phyloP scores from a whole-genome alignment of 2,797 vertebrate genomes.

The Enteromius thamalakanensis region DNA sequence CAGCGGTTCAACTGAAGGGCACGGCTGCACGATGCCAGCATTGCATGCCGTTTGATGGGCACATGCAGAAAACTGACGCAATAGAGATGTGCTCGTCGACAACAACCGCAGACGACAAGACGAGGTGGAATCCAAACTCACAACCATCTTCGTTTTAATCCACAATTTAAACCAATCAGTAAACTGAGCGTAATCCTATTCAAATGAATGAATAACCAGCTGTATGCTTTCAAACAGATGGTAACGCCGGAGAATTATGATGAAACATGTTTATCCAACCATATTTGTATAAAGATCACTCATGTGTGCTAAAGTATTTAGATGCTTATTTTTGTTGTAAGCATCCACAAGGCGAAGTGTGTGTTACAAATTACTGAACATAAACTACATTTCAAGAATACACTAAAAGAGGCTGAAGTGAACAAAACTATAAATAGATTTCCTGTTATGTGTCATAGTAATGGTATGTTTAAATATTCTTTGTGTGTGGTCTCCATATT shows the following conservation, averaged over 20 bases:
- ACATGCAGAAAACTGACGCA: conserved; percentile 14
- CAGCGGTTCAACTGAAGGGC: conserved; percentile 12
- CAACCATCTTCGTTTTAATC: background rate
- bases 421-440: conserved; percentile 31
- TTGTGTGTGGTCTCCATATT: conserved; percentile 39
- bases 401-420: conserved; percentile 21
- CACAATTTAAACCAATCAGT: conserved; percentile 7
- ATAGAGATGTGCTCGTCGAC: conserved; percentile 9
- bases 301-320: conserved; percentile 33
- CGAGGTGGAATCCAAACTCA: background rate
- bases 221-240: conserved; percentile 33
- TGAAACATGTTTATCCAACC: conserved; percentile 18
- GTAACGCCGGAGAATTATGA: conserved; percentile 14
- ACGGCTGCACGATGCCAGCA: conserved; percentile 9
- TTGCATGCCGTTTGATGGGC: background rate
- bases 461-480: conserved; percentile 42
- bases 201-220: conserved; percentile 13
- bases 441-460: conserved; percentile 41
- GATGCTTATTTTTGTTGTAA: conserved; percentile 41
- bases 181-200: conserved; percentile 32
- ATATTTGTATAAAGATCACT: conserved; percentile 39
- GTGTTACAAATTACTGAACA: conserved; percentile 40
- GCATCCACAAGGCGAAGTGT: conserved; percentile 44
- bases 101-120: background rate
- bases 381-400: conserved; percentile 28